A percentile compares a stretch with the other conserved stretches of the same genome.
Evolutionary conservation across 2,113 vertebrate genomes (phyloP).

Genomic region (Sclerurus mexicanus): DNA sequence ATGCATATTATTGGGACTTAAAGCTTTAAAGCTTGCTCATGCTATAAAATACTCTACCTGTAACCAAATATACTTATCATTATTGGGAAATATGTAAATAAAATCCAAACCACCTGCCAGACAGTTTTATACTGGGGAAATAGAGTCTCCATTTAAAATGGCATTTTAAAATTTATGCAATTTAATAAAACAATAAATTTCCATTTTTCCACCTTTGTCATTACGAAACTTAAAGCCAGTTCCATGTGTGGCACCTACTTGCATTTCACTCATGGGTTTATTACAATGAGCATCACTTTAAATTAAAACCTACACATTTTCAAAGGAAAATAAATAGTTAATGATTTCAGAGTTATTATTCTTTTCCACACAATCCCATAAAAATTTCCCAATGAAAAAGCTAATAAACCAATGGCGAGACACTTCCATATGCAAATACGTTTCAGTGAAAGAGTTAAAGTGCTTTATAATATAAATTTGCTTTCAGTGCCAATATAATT

Average conservation of each 20-base stretch:
- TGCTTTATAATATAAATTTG: slow-evolving; percentile 83
- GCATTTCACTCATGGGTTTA: not conserved
- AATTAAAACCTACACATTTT: not conserved
- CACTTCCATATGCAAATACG: slow-evolving; percentile 76
- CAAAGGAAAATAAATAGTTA: slow-evolving; percentile 29
- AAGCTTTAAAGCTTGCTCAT: not conserved
- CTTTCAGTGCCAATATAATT: slow-evolving; percentile 84
- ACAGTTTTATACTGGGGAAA: slow-evolving; percentile 9
- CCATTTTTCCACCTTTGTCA: not conserved
- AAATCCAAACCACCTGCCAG: slow-evolving; percentile 13
- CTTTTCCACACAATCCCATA: slow-evolving; percentile 56
- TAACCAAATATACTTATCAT: not conserved
- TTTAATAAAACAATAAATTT: slow-evolving; percentile 12
- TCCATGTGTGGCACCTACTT: not conserved
- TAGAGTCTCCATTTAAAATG: not conserved
- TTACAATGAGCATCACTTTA: not conserved
- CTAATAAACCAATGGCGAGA: slow-evolving; percentile 73
- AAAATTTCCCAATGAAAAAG: slow-evolving; percentile 63
- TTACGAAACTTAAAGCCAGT: not conserved
- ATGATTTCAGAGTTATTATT: slow-evolving; percentile 36
- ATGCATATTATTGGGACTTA: not conserved
- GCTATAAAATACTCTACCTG: not conserved
- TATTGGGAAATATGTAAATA: not conserved
- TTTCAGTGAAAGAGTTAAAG: slow-evolving; percentile 81
- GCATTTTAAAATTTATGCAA: not conserved